Percentiles rank a stretch among this genome's conserved stretches.
These are phyloP conservation scores for Pantherophis alleghaniensis DNA, from an alignment of 2,797 vertebrate species.

Conservation along the genomic window DNA sequence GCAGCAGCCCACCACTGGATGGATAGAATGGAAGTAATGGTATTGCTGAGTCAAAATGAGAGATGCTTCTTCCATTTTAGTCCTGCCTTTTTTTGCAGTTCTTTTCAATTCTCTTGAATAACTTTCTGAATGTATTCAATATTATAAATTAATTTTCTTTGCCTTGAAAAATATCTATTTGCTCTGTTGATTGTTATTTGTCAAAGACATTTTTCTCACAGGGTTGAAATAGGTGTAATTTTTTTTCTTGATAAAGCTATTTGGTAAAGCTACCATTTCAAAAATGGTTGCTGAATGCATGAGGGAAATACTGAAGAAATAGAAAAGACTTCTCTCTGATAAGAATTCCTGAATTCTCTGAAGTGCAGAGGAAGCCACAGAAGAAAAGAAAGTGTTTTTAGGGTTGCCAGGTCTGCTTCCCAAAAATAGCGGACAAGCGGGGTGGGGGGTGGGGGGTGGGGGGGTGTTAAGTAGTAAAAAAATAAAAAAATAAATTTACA, in stretches of 20 bases:
- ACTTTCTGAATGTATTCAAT: background rate
- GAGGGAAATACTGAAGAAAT: background rate
- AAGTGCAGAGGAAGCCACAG: background rate
- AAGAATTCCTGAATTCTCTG: constrained; percentile 22
- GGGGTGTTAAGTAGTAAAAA: no score
- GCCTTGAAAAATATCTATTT: background rate
- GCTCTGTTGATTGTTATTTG: background rate
- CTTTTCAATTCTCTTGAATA: background rate
- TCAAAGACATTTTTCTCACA: background rate
- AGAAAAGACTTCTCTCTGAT: constrained; percentile 10
- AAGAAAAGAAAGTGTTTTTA: constrained; percentile 41
- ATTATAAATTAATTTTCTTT: background rate
- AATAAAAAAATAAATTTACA: no score
- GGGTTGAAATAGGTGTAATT: background rate
- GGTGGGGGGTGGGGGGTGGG: no score
- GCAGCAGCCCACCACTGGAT: no score
- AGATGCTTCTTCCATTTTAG: background rate
- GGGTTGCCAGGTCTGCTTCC: no score
- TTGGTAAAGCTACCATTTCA: background rate
- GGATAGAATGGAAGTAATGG: background rate
- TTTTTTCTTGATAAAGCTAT: background rate
- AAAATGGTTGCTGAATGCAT: background rate
- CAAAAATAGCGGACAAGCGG: no score
- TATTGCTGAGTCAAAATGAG: background rate
- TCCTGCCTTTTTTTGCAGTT: background rate